Base-by-base conservation (phyloP, 2,888 invertebrate species). In the Ennomos fuscantarius region DNA sequence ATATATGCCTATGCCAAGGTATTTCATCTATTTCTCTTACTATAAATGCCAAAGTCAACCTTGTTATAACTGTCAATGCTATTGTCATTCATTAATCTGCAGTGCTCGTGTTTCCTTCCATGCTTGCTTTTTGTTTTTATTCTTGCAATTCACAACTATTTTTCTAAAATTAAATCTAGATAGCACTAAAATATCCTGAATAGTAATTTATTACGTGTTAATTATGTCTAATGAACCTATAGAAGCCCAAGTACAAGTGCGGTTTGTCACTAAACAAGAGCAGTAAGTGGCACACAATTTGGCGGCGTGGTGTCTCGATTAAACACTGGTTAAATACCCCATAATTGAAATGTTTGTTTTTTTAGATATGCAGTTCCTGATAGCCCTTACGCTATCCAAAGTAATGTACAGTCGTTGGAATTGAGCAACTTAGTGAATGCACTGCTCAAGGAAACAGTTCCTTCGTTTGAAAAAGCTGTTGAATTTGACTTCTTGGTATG, bases 401-500 rank as follows among this genome's bases (percentile, higher is more conserved):
- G 95, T 45, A 94, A 93, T 64, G 94, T 96, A 3, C 93, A 95
- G 45, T 82, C 94, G 9, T 86, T 93, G 15, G 96, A 96, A 57
- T 89, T 98, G 9, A 97, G 96, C 80, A 94, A 93, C 31, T 91
- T 98, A 50, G 89, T 98, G 2, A 97, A 97, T 87, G 95, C 96
- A 58, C 81, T 98, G 58, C 81, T 98, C 36, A 94, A 93, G 84
- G 96, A 94, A 77, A 88, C 79, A 32, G 76, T 79, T 47, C 60
- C 75, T n/a, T 70, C 81, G 1, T 44, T 79, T 35, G 78, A 78
- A 47, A 89, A 90, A 68, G 72, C 90, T 0, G 86, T 95, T 36
- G 95, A 96, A 62, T 99, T 99, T 90, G 98, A 99, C 86, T 98
- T 98, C 80, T 87, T 99, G 50, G 94, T 97, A 50, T 93, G 94